Evolutionary conservation across 2,888 invertebrate species (phyloP).

Genomic region (Hemistola chrysoprasaria): DNA sequence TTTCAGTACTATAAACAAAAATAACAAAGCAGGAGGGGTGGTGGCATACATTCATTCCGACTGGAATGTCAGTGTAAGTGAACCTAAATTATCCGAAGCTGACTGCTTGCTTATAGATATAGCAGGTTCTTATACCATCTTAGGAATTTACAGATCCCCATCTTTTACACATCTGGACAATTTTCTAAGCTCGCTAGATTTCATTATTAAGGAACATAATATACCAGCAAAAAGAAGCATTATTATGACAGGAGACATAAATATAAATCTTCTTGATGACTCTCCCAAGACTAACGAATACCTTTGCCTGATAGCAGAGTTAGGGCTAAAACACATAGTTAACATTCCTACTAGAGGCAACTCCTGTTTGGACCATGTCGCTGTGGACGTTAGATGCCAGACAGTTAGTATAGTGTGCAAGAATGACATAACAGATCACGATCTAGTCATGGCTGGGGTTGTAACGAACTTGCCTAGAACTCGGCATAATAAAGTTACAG

Average conservation of each 20-base stretch:
- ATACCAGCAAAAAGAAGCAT: too few relatives aligned
- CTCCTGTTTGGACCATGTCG: constrained; percentile 1
- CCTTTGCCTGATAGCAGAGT: not conserved
- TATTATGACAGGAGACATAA: not conserved
- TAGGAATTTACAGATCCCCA: not conserved
- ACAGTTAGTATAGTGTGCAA: not conserved
- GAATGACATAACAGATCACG: not conserved
- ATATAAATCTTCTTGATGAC: not conserved
- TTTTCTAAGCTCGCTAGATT: too few relatives aligned
- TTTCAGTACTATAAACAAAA: not conserved
- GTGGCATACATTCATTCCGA: not conserved
- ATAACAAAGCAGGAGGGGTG: not conserved
- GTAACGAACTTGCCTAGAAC: not conserved
- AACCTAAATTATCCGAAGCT: not conserved
- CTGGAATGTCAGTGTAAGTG: not conserved
- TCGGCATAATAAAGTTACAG: not conserved
- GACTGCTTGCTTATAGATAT: not conserved
- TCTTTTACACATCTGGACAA: not conserved
- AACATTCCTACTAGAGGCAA: not conserved
- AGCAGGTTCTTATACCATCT: not conserved
- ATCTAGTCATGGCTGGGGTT: constrained; percentile 1
- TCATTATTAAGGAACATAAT: too few relatives aligned
- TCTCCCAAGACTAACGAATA: not conserved
- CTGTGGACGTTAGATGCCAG: not conserved
- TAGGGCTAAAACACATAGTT: not conserved